Percentiles rank a stretch among this genome's conserved stretches.
These are phyloP conservation scores for Protaetia brevitarsis DNA, from an alignment of 1,140 invertebrate genomes.

Conservation along the genomic window DNA sequence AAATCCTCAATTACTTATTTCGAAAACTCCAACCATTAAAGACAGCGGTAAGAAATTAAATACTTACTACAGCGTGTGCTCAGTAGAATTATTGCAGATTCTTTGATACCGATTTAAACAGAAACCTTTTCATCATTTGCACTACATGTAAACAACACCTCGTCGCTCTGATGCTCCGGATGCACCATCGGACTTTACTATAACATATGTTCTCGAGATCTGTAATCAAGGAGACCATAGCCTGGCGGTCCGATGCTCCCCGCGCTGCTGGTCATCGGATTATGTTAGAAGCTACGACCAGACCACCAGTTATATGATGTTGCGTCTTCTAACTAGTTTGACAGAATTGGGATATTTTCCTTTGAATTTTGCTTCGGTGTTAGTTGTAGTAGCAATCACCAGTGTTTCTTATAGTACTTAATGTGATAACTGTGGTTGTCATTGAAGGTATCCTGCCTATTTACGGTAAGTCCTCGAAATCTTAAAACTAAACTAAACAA, in stretches of 20 bases:
- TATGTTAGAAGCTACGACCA: slow-evolving; percentile 34
- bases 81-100: neutral
- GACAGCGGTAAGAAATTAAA: slow-evolving; percentile 47
- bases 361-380: slow-evolving; percentile 34
- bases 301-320: slow-evolving; percentile 35
- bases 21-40: slow-evolving; percentile 50
- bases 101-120: neutral
- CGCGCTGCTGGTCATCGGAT: slow-evolving; percentile 36
- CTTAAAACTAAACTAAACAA: neutral
- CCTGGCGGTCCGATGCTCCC: slow-evolving; percentile 41
- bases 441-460: slow-evolving; percentile 45
- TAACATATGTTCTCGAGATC: slow-evolving; percentile 46
- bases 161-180: slow-evolving; percentile 40
- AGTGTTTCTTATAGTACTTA: slow-evolving; percentile 40
- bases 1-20: slow-evolving; percentile 56
- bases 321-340: slow-evolving; percentile 32
- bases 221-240: slow-evolving; percentile 42
- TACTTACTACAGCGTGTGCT: neutral
- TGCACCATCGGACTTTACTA: slow-evolving; percentile 48
- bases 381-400: slow-evolving; percentile 34
- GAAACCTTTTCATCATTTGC: slow-evolving; percentile 48
- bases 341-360: slow-evolving; percentile 38
- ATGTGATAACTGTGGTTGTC: slow-evolving; percentile 39
- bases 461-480: slow-evolving; percentile 33
- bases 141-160: slow-evolving; percentile 52